A percentile compares a stretch with the other conserved stretches of the same genome.
Conservation (phyloP, 2,113 vertebrate species). For the Lepus americanus region DNA sequence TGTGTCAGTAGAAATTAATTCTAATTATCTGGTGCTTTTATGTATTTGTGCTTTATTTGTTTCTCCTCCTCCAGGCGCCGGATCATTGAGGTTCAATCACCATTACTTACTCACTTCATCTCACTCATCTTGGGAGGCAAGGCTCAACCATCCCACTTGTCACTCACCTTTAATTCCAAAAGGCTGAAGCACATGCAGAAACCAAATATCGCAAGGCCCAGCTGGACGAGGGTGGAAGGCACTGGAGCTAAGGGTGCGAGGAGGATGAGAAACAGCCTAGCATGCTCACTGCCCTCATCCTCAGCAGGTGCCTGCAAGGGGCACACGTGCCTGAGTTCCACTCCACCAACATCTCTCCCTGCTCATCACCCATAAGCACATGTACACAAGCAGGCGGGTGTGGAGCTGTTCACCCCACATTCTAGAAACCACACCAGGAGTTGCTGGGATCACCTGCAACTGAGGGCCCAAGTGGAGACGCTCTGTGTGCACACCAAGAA, state of each 20-base stretch:
- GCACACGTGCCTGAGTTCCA: not conserved
- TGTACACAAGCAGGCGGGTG: no score
- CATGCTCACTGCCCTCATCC: fast-evolving
- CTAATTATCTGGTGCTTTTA: not conserved
- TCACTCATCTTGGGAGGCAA: not conserved
- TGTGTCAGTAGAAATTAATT: not conserved
- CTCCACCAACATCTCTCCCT: not conserved
- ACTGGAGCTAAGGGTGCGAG: not conserved
- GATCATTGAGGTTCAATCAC: not conserved
- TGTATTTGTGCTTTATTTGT: not conserved
- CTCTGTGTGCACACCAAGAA: not conserved
- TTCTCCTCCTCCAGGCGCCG: not conserved
- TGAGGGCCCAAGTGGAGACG: not conserved
- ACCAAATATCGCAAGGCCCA: fast-evolving
- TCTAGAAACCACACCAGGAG: not conserved
- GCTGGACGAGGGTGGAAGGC: not conserved
- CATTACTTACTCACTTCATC: not conserved
- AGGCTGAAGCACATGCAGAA: not conserved
- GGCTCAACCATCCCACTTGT: not conserved
- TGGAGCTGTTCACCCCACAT: not conserved
- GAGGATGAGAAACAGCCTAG: not conserved
- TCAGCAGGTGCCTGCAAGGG: no score
- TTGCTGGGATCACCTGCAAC: not conserved
- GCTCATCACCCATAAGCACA: not conserved
- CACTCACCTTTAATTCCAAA: not conserved